These are phyloP conservation scores for Monarcha castaneiventris DNA, from an alignment of 2,113 vertebrate genomes.

Conservation along the genomic window DNA sequence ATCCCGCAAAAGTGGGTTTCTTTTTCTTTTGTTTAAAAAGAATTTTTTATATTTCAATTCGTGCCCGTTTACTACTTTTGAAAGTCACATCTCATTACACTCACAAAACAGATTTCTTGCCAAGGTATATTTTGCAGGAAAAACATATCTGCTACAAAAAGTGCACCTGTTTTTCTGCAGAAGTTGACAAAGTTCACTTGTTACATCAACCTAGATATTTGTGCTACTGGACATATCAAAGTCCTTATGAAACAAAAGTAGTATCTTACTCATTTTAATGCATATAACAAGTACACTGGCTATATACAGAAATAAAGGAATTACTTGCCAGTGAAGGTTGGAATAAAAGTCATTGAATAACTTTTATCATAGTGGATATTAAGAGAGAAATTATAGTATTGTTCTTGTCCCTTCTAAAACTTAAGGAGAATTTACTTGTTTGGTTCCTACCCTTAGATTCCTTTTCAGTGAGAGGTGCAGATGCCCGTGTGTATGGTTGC, in stretches of 20 bases:
- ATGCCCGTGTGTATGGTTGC: rapidly evolving
- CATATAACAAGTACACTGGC: not conserved
- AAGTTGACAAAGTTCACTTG: not conserved
- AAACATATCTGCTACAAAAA: not conserved
- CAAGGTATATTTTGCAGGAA: not conserved
- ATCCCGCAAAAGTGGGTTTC: not conserved
- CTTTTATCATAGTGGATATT: not conserved
- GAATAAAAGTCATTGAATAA: not conserved
- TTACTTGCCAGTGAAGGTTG: not conserved
- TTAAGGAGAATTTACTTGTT: not conserved
- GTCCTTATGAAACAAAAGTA: not conserved
- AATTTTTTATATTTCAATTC: not conserved
- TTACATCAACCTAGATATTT: not conserved
- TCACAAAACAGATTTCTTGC: not conserved
- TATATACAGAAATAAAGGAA: not conserved
- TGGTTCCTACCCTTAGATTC: not conserved
- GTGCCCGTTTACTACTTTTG: not conserved
- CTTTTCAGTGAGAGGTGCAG: not conserved
- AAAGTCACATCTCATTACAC: not conserved
- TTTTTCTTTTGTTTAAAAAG: not conserved
- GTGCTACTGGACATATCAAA: not conserved
- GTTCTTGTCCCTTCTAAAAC: not conserved
- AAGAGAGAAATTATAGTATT: not conserved
- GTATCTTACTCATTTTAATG: not conserved
- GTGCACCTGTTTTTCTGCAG: not conserved